These are phyloP conservation scores for Drosophila suboccidentalis DNA, from an alignment of 2,888 invertebrate species.

Conservation along the genomic window DNA sequence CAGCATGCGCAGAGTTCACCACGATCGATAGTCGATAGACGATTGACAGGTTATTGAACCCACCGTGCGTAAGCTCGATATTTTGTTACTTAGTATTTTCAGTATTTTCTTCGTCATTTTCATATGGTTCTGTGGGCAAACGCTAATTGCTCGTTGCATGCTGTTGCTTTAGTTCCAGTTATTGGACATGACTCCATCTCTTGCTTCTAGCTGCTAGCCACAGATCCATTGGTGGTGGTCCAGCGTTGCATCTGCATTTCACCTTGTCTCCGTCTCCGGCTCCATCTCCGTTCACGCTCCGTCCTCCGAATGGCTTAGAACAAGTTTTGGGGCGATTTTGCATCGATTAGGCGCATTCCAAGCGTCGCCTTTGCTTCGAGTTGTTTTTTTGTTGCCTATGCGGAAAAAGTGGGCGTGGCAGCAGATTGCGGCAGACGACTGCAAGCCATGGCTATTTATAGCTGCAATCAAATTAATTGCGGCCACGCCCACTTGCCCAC, in stretches of 20 bases:
- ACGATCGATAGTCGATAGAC: slow-evolving; percentile 36
- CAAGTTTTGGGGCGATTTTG: slow-evolving; percentile 75
- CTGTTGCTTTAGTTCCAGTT: slow-evolving; percentile 76
- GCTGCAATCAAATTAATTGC: slow-evolving; percentile 79
- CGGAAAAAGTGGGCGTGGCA: slow-evolving; percentile 63
- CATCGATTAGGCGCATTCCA: slow-evolving; percentile 80
- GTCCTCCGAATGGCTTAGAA: slow-evolving; percentile 56
- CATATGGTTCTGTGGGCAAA: slow-evolving; percentile 52
- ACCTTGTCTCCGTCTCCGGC: not conserved
- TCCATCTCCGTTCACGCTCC: too few relatives aligned
- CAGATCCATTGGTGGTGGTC: slow-evolving; percentile 66
- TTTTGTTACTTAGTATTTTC: slow-evolving; percentile 58
- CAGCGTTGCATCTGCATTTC: slow-evolving; percentile 24
- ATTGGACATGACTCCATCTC: slow-evolving; percentile 69
- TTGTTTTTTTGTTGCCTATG: slow-evolving; percentile 7
- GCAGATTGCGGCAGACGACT: slow-evolving; percentile 43
- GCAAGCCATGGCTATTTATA: slow-evolving; percentile 70
- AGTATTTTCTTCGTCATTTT: slow-evolving; percentile 25
- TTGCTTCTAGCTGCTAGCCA: slow-evolving; percentile 5
- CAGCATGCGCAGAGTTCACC: slow-evolving; percentile 2
- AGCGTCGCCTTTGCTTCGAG: slow-evolving; percentile 60
- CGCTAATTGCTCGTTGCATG: slow-evolving; percentile 64
- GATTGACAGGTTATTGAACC: slow-evolving; percentile 74
- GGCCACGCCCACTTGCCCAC: slow-evolving; percentile 76
- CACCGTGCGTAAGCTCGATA: slow-evolving; percentile 37